These are phyloP conservation scores for Lasioglossum baleicum DNA, from an alignment of 1,140 invertebrate species.

Conservation along the genomic window DNA sequence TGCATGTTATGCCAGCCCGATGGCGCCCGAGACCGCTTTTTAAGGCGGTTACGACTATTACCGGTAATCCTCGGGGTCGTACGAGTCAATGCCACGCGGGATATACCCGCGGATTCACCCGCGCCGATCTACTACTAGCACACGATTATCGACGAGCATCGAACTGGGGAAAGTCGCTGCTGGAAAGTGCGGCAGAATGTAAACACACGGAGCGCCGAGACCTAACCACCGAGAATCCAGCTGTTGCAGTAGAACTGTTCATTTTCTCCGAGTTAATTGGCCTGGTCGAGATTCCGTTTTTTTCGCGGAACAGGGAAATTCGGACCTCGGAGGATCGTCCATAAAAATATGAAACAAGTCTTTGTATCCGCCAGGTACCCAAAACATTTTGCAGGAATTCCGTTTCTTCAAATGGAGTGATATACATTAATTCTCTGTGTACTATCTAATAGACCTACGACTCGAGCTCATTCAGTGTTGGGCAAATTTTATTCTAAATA, in stretches of 20 bases:
- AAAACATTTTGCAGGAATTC: too few species aligned
- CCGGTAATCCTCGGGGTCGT: constrained; percentile 63
- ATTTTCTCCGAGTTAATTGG: neutral
- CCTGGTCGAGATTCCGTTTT: neutral
- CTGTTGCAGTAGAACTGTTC: neutral
- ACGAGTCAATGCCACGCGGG: constrained; percentile 59
- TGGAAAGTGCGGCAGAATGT: neutral
- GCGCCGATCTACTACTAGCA: too few species aligned
- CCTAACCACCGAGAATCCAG: neutral
- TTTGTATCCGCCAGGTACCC: too few species aligned
- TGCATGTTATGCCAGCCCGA: constrained; percentile 56
- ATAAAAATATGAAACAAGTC: too few species aligned
- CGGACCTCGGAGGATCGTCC: neutral
- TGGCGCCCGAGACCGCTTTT: constrained; percentile 63
- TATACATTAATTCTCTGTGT: too few species aligned
- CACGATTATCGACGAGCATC: neutral
- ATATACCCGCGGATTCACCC: constrained; percentile 25
- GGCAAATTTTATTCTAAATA: too few species aligned
- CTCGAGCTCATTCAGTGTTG: too few species aligned
- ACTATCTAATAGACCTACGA: too few species aligned
- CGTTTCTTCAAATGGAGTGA: too few species aligned
- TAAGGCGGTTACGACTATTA: constrained; percentile 60
- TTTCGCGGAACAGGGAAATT: neutral
- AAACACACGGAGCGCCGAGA: too few species aligned
- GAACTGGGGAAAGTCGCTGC: neutral